Conservation (phyloP, 2,888 invertebrate species). For the Prosapia bicincta region DNA sequence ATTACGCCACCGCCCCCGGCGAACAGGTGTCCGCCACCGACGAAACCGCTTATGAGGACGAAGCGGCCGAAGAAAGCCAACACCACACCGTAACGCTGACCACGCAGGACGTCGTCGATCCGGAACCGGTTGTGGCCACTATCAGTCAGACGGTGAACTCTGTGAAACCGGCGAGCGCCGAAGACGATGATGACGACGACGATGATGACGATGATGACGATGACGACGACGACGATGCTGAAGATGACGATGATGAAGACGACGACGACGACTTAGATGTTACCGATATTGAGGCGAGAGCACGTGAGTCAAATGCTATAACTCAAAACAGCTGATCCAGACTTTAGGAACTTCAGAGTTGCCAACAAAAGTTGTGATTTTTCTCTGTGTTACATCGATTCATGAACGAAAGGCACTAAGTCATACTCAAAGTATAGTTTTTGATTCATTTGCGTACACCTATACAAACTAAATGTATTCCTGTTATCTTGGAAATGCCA, state of each 20-base stretch:
- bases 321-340: not conserved
- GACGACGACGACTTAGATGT: conserved; percentile 46
- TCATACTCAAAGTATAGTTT: no score
- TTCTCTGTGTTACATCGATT: not conserved
- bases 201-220: conserved; percentile 50
- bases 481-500: no score
- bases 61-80: conserved; percentile 43
- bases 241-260: conserved; percentile 49
- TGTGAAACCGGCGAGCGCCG: conserved; percentile 46
- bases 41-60: conserved; percentile 46
- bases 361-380: not conserved
- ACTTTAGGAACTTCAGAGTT: not conserved
- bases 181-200: conserved; percentile 46
- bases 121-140: conserved; percentile 40
- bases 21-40: conserved; percentile 38
- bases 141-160: conserved; percentile 30
- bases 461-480: no score
- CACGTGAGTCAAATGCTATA: conserved; percentile 68
- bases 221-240: conserved; percentile 48
- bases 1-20: conserved; percentile 36
- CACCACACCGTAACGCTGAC: conserved; percentile 39
- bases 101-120: conserved; percentile 33
- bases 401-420: no score
- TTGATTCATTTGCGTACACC: no score
- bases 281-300: conserved; percentile 64